Evolutionary conservation across 2,888 invertebrate genomes (phyloP), one percentile per base, ranked within the genome.

Genomic region (Acanthopleura granulata): DNA sequence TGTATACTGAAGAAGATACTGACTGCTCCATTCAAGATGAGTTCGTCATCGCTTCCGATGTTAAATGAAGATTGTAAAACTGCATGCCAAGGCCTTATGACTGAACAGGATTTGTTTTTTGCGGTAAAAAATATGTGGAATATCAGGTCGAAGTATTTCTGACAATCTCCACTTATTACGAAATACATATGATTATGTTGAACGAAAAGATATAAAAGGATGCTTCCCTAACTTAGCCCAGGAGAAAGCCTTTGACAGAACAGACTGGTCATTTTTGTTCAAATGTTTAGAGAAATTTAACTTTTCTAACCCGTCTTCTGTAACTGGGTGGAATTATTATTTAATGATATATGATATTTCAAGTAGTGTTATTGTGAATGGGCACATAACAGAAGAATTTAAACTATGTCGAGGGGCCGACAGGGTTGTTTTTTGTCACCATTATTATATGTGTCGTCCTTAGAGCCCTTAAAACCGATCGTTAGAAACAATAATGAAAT

Each of bases 191-290:
- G 78, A 80, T 73, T 81, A 78, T 81, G 71, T 75, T n/a, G 74
- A 81, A 22, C 77, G 77, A 70, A 78, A 81, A 72, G 50, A 82
- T n/a, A 27, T 78, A 25, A 16, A 62, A 51, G 75, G 77, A 50
- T 73, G 74, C 51, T 80, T 82, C 71, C 77, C 81, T 49, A 69
- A 61, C 75, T 51, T 82, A 49, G 83, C 83, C 71, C 83, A 83
- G 73, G 80, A 79, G 71, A 84, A 83, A 69, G 82, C 81, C 6
- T 83, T 83, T 57, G 81, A 82, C 72, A 73, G 81, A 62, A 81
- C 81, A 15, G 76, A 76, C 27, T 77, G 79, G 72, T 62, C 74
- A 16, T 82, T 76, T 75, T 25, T 83, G 29, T 79, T 77, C 76
- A 75, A 80, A 71, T 72, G 74, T 16, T 70, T 84, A 49, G 6